Percentiles rank a stretch among this genome's conserved stretches.
Evolutionary conservation across 2,888 invertebrate species (phyloP).

Genomic region (Tenthredo mesomela): DNA sequence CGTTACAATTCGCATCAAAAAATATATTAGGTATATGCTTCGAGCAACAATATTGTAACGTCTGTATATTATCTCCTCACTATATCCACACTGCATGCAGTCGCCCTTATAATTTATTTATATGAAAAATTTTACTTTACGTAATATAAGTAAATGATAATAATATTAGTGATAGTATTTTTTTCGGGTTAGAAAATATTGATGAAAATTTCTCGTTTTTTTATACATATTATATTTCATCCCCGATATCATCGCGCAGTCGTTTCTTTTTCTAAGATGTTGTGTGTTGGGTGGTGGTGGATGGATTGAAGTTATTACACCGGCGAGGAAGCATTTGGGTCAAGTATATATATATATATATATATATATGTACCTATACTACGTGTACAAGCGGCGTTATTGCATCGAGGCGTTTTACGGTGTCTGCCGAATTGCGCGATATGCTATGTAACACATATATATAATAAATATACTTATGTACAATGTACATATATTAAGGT

Average conservation of each 20-base stretch:
- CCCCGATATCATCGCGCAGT: neutral
- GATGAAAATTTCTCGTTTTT: neutral
- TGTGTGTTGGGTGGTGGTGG: neutral
- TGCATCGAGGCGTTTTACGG: conserved; percentile 3
- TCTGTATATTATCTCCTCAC: neutral
- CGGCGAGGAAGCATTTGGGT: conserved; percentile 33
- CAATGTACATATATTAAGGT: neutral
- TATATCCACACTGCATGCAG: too few species aligned
- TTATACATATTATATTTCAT: too few species aligned
- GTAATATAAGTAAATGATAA: too few species aligned
- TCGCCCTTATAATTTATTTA: too few species aligned
- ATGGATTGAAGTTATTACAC: conserved; percentile 4
- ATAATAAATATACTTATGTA: neutral
- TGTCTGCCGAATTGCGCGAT: conserved; percentile 3
- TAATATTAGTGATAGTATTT: too few species aligned
- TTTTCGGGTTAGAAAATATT: too few species aligned
- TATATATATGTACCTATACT: conserved; percentile 9
- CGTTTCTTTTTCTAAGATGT: neutral
- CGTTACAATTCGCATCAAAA: neutral
- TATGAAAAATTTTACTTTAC: too few species aligned
- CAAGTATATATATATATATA: conserved; percentile 10
- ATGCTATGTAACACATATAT: neutral
- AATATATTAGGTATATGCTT: neutral
- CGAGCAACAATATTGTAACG: neutral
- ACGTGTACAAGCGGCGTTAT: conserved; percentile 6